Conservation (phyloP, 30 jellyfish, hydroid and myxozoan genomes). For the Hydra vulgaris region DNA sequence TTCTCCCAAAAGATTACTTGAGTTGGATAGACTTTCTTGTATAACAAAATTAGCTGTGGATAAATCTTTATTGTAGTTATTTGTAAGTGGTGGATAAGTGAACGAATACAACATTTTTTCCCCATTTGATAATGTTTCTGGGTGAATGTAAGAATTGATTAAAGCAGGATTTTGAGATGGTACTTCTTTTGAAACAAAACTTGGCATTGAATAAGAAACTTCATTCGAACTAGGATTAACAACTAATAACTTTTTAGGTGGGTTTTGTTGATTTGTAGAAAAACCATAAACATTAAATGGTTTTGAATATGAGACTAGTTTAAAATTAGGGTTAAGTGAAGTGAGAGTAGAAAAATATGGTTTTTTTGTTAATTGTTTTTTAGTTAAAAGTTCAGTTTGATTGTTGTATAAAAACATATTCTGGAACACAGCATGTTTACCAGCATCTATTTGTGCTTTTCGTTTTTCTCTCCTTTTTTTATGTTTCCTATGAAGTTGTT, state of each 20-base stretch:
- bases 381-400: background rate
- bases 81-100: background rate
- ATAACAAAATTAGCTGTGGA: background rate
- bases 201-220: background rate
- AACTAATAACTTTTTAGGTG: background rate
- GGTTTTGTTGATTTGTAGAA: background rate
- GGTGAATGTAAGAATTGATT: background rate
- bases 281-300: background rate
- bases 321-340: background rate
- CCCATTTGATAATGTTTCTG: background rate
- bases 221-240: background rate
- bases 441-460: slow-evolving; percentile 2
- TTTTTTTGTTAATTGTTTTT: background rate
- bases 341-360: background rate
- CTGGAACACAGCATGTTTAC: slow-evolving; percentile 30
- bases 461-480: slow-evolving; percentile 44
- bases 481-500: slow-evolving; percentile 45
- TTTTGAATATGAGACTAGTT: background rate
- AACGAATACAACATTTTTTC: too few relatives aligned
- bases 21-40: background rate
- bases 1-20: background rate
- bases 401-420: slow-evolving; percentile 49
- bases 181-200: background rate
- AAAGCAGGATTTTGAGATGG: background rate
- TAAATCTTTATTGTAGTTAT: background rate